Evolutionary conservation across 1,140 invertebrate genomes (phyloP).

Genomic region (Popillia japonica): DNA sequence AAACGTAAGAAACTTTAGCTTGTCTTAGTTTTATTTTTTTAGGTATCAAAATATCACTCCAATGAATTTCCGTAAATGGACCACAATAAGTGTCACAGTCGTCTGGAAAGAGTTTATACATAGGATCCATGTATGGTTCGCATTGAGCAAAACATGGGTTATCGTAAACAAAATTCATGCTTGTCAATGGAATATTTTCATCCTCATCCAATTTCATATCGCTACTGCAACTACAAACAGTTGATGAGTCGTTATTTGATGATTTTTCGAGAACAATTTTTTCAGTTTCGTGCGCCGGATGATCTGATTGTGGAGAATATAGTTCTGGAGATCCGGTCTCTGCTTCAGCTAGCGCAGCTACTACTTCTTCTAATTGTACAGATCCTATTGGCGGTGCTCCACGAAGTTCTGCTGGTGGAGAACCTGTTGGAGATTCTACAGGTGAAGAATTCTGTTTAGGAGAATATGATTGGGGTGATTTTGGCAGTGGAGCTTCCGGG

Average conservation of each 20-base stretch:
- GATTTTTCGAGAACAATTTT: too few species aligned
- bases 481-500: too few species aligned
- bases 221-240: neutral
- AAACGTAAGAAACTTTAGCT: neutral
- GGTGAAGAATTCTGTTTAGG: too few species aligned
- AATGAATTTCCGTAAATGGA: slow-evolving; percentile 14
- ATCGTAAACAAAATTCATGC: slow-evolving; percentile 8
- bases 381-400: too few species aligned
- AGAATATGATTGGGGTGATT: too few species aligned
- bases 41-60: neutral
- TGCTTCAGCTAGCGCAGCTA: too few species aligned
- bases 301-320: too few species aligned
- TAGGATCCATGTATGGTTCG: slow-evolving; percentile 23
- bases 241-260: neutral
- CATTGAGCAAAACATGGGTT: slow-evolving; percentile 3
- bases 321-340: too few species aligned
- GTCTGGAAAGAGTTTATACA: slow-evolving; percentile 20
- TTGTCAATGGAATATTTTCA: neutral
- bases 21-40: slow-evolving; percentile 18
- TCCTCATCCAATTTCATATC: neutral
- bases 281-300: neutral
- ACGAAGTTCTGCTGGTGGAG: too few species aligned
- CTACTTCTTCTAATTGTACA: too few species aligned
- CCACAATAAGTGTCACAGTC: slow-evolving; percentile 8
- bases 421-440: too few species aligned